Evolutionary conservation across 2,888 invertebrate genomes (phyloP), one percentile per base, ranked within the genome.

Genomic region (Andricus curvator): DNA sequence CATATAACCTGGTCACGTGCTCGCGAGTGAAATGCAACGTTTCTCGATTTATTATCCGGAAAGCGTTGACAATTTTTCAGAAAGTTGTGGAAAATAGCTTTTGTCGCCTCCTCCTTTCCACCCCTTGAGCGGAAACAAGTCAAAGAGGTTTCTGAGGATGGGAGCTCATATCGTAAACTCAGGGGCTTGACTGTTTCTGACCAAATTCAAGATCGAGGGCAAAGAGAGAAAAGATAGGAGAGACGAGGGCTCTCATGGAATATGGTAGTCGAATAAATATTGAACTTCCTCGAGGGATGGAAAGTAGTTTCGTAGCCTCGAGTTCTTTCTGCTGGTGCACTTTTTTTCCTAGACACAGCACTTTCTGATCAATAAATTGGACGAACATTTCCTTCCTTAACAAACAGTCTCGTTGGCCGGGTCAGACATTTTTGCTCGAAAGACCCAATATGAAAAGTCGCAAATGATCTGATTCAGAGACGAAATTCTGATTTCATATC

Each of bases 131-230:
- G 48, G 33, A 56, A 79, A 80, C 56, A 77, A 77, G 56, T 60
- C 37, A 29, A 15, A 48, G 65, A 60, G 29, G 60, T 80, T 80
- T 77, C 66, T 1, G 56, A n/a, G 13, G 56, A 70, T 25, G 48
- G 76, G 68, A 48, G 56, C 62, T 29, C 77, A 77, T 68, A 37
- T 41, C 60, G 77, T 82, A 82, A 82, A 82, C 67, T 78, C 68
- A 6, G 70, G 66, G 74, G 56, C 33, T 74, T 48, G 74, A 74
- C 51, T 74, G 74, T 74, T 56, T 29, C 74, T 56, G 74, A 56
- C 56, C 74, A 56, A 74, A 74, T 74, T 37, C 51, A 74, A 74
- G 56, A 74, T n/a, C n/a, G n/a, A 56, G 20, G 9, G n/a, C 1
- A 33, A n/a, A 74, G 13, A 56, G 33, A 13, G n/a, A 74, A 56